Evolutionary conservation across 2,797 vertebrate genomes (phyloP).

Genomic region (Orestias chungarensis): DNA sequence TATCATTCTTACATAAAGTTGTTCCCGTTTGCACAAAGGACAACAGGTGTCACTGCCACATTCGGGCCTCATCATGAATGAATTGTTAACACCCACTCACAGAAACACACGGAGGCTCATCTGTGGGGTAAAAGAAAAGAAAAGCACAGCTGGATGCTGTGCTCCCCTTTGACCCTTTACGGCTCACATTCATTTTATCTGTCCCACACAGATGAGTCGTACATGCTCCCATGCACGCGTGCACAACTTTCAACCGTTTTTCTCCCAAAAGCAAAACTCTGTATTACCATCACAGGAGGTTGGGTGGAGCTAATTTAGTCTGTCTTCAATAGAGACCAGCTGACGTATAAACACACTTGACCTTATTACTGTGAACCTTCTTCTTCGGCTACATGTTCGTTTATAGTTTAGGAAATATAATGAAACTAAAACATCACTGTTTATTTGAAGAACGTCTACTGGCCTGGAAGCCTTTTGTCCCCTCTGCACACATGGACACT

Average conservation of each 20-base stretch:
- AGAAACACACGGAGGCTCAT: conserved; percentile 26
- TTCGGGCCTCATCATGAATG: conserved; percentile 19
- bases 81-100: conserved; percentile 28
- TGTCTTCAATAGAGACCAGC: conserved; percentile 38
- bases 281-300: conserved; percentile 4
- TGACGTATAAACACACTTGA: conserved; percentile 60
- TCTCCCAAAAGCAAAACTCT: conserved; percentile 27
- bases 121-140: conserved; percentile 32
- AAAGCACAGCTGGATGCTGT: conserved; percentile 57
- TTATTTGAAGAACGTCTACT: conserved; percentile 52
- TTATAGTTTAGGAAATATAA: conserved; percentile 64
- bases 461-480: conserved; percentile 22
- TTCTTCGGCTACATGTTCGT: conserved; percentile 44
- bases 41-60: conserved; percentile 46
- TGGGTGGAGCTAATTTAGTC: conserved; percentile 24
- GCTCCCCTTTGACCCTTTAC: conserved; percentile 57
- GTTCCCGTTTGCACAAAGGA: conserved; percentile 7
- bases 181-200: conserved; percentile 47
- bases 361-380: conserved; percentile 64
- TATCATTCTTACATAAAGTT: conserved; percentile 3
- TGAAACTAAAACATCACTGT: conserved; percentile 70
- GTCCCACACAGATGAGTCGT: conserved; percentile 12
- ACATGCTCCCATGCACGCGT: background rate
- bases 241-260: conserved; percentile 11
- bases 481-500: conserved; percentile 22